These are phyloP conservation scores for Volucella inanis DNA, from an alignment of 2,888 invertebrate genomes.

Conservation along the genomic window DNA sequence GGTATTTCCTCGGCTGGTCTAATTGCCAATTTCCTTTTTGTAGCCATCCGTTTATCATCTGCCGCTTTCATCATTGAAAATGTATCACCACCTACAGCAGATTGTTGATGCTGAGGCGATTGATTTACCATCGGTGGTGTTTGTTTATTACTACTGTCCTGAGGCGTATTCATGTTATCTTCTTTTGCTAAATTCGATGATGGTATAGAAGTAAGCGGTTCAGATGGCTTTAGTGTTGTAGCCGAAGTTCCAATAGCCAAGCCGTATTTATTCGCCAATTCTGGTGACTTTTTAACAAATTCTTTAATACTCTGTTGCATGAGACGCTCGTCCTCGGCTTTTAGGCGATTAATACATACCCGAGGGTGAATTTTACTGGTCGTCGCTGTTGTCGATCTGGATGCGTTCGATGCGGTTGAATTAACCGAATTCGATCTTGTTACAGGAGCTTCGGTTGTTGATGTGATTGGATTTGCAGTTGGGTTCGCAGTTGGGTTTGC, in stretches of 20 bases:
- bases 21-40: constrained; percentile 83
- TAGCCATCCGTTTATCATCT: constrained; percentile 82
- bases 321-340: constrained; percentile 85
- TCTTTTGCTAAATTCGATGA: constrained; percentile 51
- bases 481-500: constrained; percentile 19
- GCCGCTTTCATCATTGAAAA: constrained; percentile 84
- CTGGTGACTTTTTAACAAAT: constrained; percentile 86
- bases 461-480: constrained; percentile 32
- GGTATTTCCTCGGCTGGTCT: constrained; percentile 79
- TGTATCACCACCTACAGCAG: constrained; percentile 77
- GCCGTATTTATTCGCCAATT: constrained; percentile 85
- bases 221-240: constrained; percentile 29
- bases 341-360: constrained; percentile 82
- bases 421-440: constrained; percentile 86
- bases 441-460: constrained; percentile 32
- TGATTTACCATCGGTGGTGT: constrained; percentile 31
- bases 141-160: constrained; percentile 37
- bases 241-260: constrained; percentile 78
- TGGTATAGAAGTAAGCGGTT: constrained; percentile 41
- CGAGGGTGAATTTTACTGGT: constrained; percentile 80
- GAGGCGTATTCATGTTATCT: constrained; percentile 34
- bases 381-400: constrained; percentile 79
- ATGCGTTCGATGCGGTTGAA: constrained; percentile 55
- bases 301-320: constrained; percentile 87
- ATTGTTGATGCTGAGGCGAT: constrained; percentile 32